A percentile compares a stretch with the other conserved stretches of the same genome.
Conservation (phyloP, 2,797 vertebrate species). For the Pipistrellus nathusii region DNA sequence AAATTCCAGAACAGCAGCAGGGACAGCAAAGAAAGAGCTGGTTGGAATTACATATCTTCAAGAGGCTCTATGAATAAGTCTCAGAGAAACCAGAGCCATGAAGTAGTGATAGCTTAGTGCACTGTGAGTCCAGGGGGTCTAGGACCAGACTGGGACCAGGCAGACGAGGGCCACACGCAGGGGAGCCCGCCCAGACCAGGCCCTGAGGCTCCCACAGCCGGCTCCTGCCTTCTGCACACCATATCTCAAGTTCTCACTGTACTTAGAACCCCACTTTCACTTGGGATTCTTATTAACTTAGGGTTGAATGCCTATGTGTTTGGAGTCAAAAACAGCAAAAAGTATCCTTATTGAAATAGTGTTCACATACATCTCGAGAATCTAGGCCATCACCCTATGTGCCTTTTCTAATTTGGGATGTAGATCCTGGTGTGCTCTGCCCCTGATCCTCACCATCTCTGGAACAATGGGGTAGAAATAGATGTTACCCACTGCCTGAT, state of each 20-base stretch:
- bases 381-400: slow-evolving; percentile 30
- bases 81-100: slow-evolving; percentile 4
- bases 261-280: not conserved
- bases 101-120: not conserved
- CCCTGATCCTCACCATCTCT: not conserved
- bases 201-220: accelerated
- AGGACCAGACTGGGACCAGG: not conserved
- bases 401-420: slow-evolving; percentile 53
- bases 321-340: not conserved
- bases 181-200: not conserved
- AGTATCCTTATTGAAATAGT: not conserved
- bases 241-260: not conserved
- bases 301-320: not conserved
- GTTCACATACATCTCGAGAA: not conserved
- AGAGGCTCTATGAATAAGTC: not conserved
- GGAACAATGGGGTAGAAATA: slow-evolving; percentile 38
- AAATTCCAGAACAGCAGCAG: not conserved
- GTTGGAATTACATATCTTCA: not conserved
- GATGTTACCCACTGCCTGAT: slow-evolving; percentile 30
- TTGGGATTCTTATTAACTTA: not conserved
- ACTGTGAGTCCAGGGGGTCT: not conserved
- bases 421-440: not conserved
- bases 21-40: not conserved
- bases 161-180: accelerated
- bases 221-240: accelerated